These are phyloP conservation scores for Adelges cooleyi DNA, from an alignment of 1,140 invertebrate species.

Conservation along the genomic window DNA sequence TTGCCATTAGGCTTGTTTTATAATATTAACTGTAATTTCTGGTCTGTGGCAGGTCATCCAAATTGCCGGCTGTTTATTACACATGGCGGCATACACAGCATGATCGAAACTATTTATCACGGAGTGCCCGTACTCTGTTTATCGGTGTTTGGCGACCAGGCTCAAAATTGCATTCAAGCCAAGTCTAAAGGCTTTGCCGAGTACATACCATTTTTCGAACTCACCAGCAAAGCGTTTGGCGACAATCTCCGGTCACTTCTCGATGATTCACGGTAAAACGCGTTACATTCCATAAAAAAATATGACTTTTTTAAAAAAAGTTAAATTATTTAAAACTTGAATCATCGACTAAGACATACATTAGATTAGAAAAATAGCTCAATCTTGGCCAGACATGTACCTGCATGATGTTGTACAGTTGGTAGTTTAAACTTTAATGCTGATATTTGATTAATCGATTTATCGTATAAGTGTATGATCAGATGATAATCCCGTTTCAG, in stretches of 20 bases:
- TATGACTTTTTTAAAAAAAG: no score
- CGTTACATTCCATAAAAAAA: no score
- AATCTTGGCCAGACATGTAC: no score
- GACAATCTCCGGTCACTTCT: neutral
- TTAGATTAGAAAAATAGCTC: no score
- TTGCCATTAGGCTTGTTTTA: no score
- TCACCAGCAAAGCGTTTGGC: constrained; percentile 4
- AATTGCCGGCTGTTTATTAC: constrained; percentile 47
- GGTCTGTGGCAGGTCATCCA: constrained; percentile 30
- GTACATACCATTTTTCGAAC: neutral
- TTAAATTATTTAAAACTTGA: no score
- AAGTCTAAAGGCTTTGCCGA: neutral
- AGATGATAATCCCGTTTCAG: no score
- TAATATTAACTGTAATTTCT: neutral
- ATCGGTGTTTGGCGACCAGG: constrained; percentile 50
- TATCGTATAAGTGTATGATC: no score
- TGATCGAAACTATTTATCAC: constrained; percentile 56
- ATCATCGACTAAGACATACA: no score
- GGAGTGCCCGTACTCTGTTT: constrained; percentile 56
- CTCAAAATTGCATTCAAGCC: neutral
- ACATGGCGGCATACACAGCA: constrained; percentile 57
- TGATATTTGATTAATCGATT: no score
- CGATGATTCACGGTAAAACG: neutral
- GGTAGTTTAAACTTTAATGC: no score
- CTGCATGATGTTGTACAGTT: no score